Evolutionary conservation across 2,797 vertebrate genomes (phyloP).

Genomic region (Leptatherina wallacei): DNA sequence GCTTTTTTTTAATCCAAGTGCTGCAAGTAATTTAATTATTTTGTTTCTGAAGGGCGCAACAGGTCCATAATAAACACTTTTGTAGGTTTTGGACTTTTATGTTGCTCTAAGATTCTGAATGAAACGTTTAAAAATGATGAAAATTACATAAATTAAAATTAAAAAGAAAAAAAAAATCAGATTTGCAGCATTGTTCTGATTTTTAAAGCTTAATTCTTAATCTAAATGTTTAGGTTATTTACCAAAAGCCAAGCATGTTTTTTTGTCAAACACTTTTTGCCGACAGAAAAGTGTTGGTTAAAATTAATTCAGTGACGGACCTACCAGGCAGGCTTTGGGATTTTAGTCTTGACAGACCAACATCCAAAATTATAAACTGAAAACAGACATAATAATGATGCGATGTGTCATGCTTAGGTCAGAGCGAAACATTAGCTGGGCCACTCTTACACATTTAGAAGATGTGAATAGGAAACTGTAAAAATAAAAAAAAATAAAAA

Average conservation of each 20-base stretch:
- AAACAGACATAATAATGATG: not conserved
- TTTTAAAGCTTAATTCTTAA: no score
- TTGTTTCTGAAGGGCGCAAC: not conserved
- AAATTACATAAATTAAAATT: no score
- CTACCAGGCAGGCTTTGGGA: not conserved
- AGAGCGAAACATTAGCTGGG: not conserved
- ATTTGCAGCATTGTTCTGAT: no score
- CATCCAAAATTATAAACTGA: not conserved
- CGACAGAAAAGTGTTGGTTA: no score
- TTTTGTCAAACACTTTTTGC: no score
- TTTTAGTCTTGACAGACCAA: not conserved
- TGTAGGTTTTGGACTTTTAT: not conserved
- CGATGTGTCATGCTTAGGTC: not conserved
- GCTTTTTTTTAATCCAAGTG: slow-evolving; percentile 70
- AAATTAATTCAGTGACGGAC: no score
- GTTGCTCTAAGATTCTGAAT: not conserved
- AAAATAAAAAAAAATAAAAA: no score
- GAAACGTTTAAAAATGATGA: not conserved
- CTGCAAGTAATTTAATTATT: slow-evolving; percentile 9
- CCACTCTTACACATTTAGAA: not conserved
- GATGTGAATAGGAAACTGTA: not conserved
- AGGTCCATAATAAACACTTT: not conserved
- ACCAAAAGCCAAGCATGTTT: no score
- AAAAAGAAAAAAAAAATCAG: not conserved
- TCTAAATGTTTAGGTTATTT: no score